Base-by-base conservation (phyloP, 2,888 invertebrate species). In the Ectemnius cavifrons region DNA sequence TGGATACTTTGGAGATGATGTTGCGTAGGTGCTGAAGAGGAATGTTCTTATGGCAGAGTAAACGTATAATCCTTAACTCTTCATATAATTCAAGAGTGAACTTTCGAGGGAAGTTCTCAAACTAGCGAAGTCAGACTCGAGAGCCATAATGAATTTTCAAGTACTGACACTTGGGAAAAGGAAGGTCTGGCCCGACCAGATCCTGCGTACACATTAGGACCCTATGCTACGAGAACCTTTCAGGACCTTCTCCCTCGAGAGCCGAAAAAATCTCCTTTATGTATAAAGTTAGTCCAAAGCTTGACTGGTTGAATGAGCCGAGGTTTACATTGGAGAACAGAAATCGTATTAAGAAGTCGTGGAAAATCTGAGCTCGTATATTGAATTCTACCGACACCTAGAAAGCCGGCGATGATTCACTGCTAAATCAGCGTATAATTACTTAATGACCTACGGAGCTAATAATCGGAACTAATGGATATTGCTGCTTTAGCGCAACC, bases 141-240 rank as follows among this genome's bases (percentile, higher is more conserved):
- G 23, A 56, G 14, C 52, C 47, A 63, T 69, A 76, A 72, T 77
- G 77, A 75, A 77, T 75, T 67, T 72, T 77, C 71, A 52, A 77
- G 77, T 69, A 60, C 57, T 46, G 27, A 28, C 56, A 27, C 56
- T 63, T 27, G 45, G 45, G 37, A 65, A 71, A 75, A 68, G 63
- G 68, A 66, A 63, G 18, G 56, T 37, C 62, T 46, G 49, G 70
- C 70, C 67, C 69, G 49, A 61, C 45, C 67, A n/a, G 78, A 80
- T 67, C 63, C 77, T 71, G 67, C 61, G 77, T 66, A 72, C 75
- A 72, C 80, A 66, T 81, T 56, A 63, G 46, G 67, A 71, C 14
- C 8, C 37, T 37, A 71, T 56, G 49, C 67, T 46, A 13, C 60
- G 49, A 66, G 69, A n/a, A 56, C 72, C 63, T 73, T 74, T 71